Conservation (phyloP, 2,113 vertebrate species). For the Corythornis vintsioides region DNA sequence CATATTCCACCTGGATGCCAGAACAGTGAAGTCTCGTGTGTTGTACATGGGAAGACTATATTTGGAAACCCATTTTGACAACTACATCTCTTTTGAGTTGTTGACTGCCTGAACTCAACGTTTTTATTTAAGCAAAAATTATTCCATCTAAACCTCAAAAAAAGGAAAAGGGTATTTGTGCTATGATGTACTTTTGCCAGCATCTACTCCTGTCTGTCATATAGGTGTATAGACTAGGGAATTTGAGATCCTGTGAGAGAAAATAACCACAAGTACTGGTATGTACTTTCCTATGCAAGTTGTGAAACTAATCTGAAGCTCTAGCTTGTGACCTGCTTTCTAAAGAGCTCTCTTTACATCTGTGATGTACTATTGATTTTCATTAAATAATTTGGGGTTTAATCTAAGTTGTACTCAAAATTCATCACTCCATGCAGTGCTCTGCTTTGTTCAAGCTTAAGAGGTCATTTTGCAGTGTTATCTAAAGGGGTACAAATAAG, state of each 20-base stretch:
- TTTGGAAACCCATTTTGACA: background rate
- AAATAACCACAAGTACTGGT: background rate
- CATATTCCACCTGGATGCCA: constrained; percentile 41
- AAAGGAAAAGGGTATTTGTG: background rate
- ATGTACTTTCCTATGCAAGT: background rate
- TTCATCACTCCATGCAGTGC: background rate
- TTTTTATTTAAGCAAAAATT: background rate
- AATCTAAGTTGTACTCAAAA: background rate
- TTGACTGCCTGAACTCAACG: background rate
- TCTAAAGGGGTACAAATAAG: background rate
- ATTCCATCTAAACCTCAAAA: background rate
- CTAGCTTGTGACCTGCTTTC: background rate
- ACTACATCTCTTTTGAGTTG: background rate
- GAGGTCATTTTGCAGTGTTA: background rate
- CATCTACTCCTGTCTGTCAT: background rate
- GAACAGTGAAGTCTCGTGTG: background rate
- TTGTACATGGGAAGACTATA: background rate
- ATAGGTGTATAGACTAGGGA: background rate
- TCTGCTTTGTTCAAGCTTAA: background rate
- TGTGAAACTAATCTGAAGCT: background rate
- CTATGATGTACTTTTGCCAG: background rate
- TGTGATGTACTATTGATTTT: background rate
- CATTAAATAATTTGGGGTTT: background rate
- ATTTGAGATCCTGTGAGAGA: background rate
- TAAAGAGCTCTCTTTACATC: background rate